Percentiles rank a stretch among this genome's conserved stretches.
These are phyloP conservation scores for Drosophila setosimentum DNA, from an alignment of 2,888 invertebrate species.

Conservation along the genomic window DNA sequence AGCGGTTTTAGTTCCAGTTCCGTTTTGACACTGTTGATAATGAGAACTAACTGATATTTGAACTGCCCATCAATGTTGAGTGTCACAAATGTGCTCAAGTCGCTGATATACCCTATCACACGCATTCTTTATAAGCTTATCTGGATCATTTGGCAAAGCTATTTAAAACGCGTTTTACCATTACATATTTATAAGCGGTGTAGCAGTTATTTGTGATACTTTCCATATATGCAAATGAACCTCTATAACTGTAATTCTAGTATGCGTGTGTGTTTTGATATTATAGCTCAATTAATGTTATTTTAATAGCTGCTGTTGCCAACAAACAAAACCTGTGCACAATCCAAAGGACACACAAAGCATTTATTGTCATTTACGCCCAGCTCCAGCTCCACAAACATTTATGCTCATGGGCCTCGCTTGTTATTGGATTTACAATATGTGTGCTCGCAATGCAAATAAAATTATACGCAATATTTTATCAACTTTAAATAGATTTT, in stretches of 20 bases:
- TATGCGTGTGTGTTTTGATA: slow-evolving; percentile 7
- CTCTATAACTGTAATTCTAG: slow-evolving; percentile 49
- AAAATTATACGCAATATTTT: slow-evolving; percentile 6
- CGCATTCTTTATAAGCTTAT: not conserved
- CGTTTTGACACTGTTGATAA: not conserved
- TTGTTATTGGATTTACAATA: slow-evolving; percentile 19
- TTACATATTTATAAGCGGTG: slow-evolving; percentile 20
- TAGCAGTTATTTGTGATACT: slow-evolving; percentile 18
- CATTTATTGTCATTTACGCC: slow-evolving; percentile 24
- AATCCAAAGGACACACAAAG: slow-evolving; percentile 2
- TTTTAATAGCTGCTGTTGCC: slow-evolving; percentile 45
- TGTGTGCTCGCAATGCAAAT: slow-evolving; percentile 4
- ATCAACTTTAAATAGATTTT: slow-evolving; percentile 8
- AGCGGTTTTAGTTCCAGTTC: no score
- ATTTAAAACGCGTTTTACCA: slow-evolving; percentile 32
- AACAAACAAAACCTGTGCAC: slow-evolving; percentile 23
- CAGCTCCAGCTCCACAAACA: not conserved
- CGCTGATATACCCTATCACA: not conserved
- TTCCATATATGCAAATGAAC: slow-evolving; percentile 44
- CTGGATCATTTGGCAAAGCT: slow-evolving; percentile 16
- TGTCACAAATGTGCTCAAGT: not conserved
- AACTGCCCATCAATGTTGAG: not conserved
- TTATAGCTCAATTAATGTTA: slow-evolving; percentile 50
- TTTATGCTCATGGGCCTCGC: not conserved
- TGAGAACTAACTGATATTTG: not conserved